Evolutionary conservation across 1,140 invertebrate species (phyloP).

Genomic region (Drosophila pruinosa): DNA sequence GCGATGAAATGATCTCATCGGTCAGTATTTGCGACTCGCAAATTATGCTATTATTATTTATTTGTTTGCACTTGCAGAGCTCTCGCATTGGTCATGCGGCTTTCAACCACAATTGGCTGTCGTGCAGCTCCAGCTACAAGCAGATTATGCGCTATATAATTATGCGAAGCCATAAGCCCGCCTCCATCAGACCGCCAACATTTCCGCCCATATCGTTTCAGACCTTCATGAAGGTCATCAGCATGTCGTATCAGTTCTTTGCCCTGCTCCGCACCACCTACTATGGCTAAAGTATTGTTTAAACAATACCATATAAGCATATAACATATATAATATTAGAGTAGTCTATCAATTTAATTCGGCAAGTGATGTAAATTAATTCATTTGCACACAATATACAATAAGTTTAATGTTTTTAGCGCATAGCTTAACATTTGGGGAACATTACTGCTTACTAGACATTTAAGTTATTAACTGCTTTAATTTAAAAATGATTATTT

Average conservation of each 20-base stretch:
- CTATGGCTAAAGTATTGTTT: slow-evolving; percentile 53
- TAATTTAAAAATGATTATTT: too few species aligned
- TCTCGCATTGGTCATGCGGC: slow-evolving; percentile 59
- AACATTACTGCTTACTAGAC: too few species aligned
- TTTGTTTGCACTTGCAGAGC: slow-evolving; percentile 31
- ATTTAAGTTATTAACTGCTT: too few species aligned
- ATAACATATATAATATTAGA: too few species aligned
- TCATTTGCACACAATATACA: too few species aligned
- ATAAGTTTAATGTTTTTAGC: too few species aligned
- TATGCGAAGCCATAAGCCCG: slow-evolving; percentile 64
- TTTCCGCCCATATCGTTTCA: slow-evolving; percentile 72
- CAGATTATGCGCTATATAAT: slow-evolving; percentile 60
- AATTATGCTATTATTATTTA: neutral
- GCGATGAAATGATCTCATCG: slow-evolving; percentile 70
- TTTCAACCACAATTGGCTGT: slow-evolving; percentile 68
- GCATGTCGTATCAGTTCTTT: slow-evolving; percentile 75
- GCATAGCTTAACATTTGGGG: too few species aligned
- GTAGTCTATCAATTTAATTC: too few species aligned
- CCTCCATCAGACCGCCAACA: slow-evolving; percentile 67
- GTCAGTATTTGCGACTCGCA: slow-evolving; percentile 26
- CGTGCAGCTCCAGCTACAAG: slow-evolving; percentile 55
- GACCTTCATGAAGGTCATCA: slow-evolving; percentile 74
- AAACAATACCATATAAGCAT: too few species aligned
- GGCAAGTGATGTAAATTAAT: too few species aligned
- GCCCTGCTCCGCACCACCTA: slow-evolving; percentile 64